Percentiles rank a stretch among this genome's conserved stretches.
These are phyloP conservation scores for Nemotelus nigrinus DNA, from an alignment of 2,888 invertebrate genomes.

Conservation along the genomic window DNA sequence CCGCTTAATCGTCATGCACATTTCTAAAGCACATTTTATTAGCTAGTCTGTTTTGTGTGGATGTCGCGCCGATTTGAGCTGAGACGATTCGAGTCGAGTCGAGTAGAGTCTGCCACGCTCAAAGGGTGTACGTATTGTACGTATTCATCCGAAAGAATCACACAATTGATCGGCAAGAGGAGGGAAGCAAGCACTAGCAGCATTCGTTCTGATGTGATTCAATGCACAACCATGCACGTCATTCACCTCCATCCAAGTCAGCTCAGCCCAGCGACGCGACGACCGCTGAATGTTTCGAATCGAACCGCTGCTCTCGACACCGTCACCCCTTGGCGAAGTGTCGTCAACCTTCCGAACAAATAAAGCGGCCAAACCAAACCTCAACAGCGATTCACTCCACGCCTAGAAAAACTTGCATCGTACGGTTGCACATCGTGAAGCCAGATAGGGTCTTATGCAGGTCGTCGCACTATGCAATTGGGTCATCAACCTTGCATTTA, in stretches of 20 bases:
- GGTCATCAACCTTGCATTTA: slow-evolving; percentile 64
- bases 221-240: slow-evolving; percentile 6
- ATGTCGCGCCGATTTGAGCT: not conserved
- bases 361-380: too few relatives aligned
- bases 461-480: slow-evolving; percentile 64
- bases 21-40: not conserved
- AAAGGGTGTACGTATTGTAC: not conserved
- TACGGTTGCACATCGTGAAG: slow-evolving; percentile 13
- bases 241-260: slow-evolving; percentile 14
- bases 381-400: too few relatives aligned
- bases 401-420: not conserved
- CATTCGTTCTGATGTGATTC: not conserved
- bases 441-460: slow-evolving; percentile 53
- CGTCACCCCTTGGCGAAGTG: too few relatives aligned
- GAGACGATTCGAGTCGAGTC: not conserved
- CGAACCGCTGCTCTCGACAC: too few relatives aligned
- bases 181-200: not conserved
- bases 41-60: not conserved
- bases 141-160: too few relatives aligned
- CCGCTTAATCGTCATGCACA: not conserved
- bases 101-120: not conserved
- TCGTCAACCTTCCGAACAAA: too few relatives aligned
- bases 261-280: not conserved
- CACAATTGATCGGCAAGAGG: too few relatives aligned
- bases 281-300: not conserved